Evolutionary conservation across 2,797 vertebrate genomes (phyloP).

Genomic region (Molossus molossus): DNA sequence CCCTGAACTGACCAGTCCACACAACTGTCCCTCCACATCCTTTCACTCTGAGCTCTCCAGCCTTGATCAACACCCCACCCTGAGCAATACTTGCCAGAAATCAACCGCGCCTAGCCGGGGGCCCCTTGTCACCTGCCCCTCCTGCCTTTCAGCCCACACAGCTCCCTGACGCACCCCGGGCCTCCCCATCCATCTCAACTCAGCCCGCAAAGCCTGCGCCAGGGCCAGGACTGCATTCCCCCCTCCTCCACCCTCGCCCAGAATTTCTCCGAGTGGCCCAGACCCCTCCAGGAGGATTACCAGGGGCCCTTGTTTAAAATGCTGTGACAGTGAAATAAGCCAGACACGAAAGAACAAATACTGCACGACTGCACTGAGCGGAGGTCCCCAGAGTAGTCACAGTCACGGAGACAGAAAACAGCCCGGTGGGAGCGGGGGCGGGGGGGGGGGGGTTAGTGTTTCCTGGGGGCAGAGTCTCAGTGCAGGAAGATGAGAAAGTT

Average conservation of each 20-base stretch:
- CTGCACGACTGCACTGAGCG: neutral
- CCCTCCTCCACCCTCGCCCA: neutral
- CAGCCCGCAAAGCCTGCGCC: neutral
- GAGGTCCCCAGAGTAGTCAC: neutral
- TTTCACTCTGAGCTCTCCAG: neutral
- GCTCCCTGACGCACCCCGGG: neutral
- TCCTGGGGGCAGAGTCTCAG: neutral
- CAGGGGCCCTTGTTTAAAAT: conserved; percentile 63
- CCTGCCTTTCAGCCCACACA: neutral
- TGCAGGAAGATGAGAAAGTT: neutral
- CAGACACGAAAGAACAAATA: conserved; percentile 3
- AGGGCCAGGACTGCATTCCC: neutral
- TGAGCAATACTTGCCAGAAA: neutral
- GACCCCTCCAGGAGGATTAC: neutral
- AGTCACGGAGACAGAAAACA: neutral
- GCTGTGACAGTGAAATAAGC: conserved; percentile 63
- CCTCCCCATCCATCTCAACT: neutral
- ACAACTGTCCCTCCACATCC: neutral
- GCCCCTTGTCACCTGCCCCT: neutral
- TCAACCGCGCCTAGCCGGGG: neutral
- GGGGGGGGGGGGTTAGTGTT: neutral
- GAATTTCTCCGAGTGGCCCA: conserved; percentile 43
- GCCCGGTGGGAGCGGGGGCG: neutral
- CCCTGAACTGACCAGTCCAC: neutral
- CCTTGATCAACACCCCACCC: neutral